Base-by-base conservation (phyloP, 2,797 vertebrate species). In the Platyrinchus mystaceus region DNA sequence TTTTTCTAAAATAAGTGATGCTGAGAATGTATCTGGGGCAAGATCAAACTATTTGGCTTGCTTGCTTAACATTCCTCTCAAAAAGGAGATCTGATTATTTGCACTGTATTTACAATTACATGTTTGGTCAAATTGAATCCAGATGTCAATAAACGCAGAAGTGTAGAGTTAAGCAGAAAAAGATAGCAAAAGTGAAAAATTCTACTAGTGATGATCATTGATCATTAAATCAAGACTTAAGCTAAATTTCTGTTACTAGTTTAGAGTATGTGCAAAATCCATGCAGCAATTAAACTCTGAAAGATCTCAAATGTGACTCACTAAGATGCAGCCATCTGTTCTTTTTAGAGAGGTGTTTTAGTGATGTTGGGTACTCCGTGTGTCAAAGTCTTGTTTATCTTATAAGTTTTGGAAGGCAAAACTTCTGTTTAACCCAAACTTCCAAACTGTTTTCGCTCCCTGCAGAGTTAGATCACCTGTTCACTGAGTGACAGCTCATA, bases 21-120 rank as follows among this genome's bases (percentile, higher is more conserved):
- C 18, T 63, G 28, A 73, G 36, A 87, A 67, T 30, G 5, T 52
- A 84, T 47, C 30, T 84, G 20, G 6, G 69, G 13, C 14, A 88
- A 82, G 91, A 88, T 93, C 44, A 88, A 93, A 44, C 34, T 26
- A 49, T 81, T 90, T 90, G 76, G 8, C 24, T 91, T 73, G 12
- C 16, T 77, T 75, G 18, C 39, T 78, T 67, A 67, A 34, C 41
- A 62, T 84, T 92, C 34, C 23, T 75, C 71, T 91, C 50, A 73
- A 88, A 94, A 85, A 75, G 14, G 37, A 27, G 2, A 56, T 75
- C 73, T 84, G 47, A 77, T 78, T 93, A 86, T 92, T 95, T 95
- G 55, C 4, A 4, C 17, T 73, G 39, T 76, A 91, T 77, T 83
- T 90, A 62, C 39, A 91, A 73, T 69, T 86, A 60, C 7, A 30